phyloP scores from a whole-genome alignment of 2,888 invertebrate species.

The Dryadula phaetusa region DNA sequence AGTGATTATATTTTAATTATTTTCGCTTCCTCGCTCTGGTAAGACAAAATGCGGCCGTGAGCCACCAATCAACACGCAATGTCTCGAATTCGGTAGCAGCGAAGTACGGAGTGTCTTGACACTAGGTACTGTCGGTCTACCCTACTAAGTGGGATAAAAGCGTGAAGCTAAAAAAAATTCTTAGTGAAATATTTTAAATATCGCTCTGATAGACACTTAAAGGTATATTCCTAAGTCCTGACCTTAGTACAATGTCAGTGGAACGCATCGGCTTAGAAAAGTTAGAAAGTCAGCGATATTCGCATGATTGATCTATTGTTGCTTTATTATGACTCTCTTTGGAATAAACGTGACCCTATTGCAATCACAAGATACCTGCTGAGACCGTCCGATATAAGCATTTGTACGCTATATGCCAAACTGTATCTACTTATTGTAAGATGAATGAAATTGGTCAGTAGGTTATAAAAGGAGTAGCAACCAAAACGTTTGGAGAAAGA shows the following conservation, averaged over 20 bases:
- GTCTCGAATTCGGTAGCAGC: too few species aligned
- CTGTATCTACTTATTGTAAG: background rate
- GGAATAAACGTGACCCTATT: slow-evolving; percentile 35
- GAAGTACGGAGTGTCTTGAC: too few species aligned
- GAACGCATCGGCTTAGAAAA: slow-evolving; percentile 45
- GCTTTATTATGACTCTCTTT: slow-evolving; percentile 34
- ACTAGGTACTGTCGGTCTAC: too few species aligned
- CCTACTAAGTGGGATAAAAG: too few species aligned
- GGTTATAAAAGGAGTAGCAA: background rate
- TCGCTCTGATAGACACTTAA: slow-evolving; percentile 4
- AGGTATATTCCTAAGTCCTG: slow-evolving; percentile 31
- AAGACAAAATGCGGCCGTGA: too few species aligned
- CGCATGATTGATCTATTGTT: slow-evolving; percentile 46
- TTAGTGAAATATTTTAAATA: background rate
- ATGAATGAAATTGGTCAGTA: background rate
- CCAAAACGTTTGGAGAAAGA: background rate
- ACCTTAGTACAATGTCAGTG: slow-evolving; percentile 40
- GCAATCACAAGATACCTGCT: slow-evolving; percentile 26
- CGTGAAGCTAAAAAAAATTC: too few species aligned
- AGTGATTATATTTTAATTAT: too few species aligned
- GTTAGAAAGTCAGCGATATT: slow-evolving; percentile 45
- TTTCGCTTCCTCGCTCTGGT: too few species aligned
- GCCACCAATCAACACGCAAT: too few species aligned
- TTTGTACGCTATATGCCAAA: background rate
- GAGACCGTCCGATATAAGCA: slow-evolving; percentile 6